Percentiles rank a stretch among this genome's conserved stretches.
These are phyloP conservation scores for Tapirus terrestris DNA, from an alignment of 2,113 vertebrate species.

Conservation along the genomic window DNA sequence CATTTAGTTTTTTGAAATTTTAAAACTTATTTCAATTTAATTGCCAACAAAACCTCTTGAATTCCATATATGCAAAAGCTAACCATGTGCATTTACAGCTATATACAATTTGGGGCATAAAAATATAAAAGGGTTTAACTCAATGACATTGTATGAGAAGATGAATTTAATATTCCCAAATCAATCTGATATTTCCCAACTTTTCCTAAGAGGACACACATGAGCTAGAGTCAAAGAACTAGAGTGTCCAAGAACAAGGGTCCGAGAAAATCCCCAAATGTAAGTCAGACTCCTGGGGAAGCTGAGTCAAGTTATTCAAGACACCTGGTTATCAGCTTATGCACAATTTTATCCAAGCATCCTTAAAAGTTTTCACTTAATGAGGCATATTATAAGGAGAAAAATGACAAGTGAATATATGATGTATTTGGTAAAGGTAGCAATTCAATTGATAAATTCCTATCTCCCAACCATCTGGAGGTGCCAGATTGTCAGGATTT, in stretches of 20 bases:
- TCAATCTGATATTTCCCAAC: neutral
- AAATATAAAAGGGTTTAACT: neutral
- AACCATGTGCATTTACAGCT: neutral
- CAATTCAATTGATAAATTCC: conserved; percentile 47
- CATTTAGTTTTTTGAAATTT: neutral
- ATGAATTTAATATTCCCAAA: neutral
- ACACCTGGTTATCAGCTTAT: conserved; percentile 5
- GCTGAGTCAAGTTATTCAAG: conserved; percentile 16
- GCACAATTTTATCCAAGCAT: conserved; percentile 26
- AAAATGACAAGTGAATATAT: conserved; percentile 25
- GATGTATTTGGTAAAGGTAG: conserved; percentile 47
- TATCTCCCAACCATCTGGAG: conserved; percentile 49
- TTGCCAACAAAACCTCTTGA: neutral
- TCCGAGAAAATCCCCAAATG: neutral
- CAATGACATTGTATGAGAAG: neutral
- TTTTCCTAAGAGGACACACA: neutral
- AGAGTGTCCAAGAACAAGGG: neutral
- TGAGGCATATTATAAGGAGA: conserved; percentile 60
- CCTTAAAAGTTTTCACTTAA: conserved; percentile 61
- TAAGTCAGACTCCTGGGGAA: neutral
- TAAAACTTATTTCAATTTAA: neutral
- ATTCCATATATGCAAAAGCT: neutral
- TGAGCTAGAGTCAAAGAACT: neutral
- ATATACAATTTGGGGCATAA: neutral
- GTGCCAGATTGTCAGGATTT: neutral